phyloP scores from a whole-genome alignment of 2,888 invertebrate species.

The Leucania comma region DNA sequence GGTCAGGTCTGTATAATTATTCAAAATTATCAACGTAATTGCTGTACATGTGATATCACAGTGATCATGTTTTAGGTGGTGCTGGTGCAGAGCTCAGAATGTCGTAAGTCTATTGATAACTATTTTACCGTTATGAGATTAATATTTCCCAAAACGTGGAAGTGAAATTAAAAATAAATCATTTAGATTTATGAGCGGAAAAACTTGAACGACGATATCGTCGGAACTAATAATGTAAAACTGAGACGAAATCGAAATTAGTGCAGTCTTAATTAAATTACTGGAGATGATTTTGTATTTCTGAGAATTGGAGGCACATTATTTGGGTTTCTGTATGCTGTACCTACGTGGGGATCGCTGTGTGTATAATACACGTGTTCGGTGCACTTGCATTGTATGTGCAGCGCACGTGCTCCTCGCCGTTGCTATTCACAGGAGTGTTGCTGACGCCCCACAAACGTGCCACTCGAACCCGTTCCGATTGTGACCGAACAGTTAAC shows the following conservation, averaged over 20 bases:
- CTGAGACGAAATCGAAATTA: slow-evolving; percentile 47
- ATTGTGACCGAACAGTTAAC: slow-evolving; percentile 52
- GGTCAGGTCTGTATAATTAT: slow-evolving; percentile 74
- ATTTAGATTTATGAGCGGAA: slow-evolving; percentile 19
- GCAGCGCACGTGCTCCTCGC: slow-evolving; percentile 34
- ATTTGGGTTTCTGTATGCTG: slow-evolving; percentile 1
- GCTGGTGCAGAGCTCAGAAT: slow-evolving; percentile 66
- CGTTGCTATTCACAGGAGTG: slow-evolving; percentile 51
- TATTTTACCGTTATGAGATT: slow-evolving; percentile 30
- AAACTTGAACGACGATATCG: slow-evolving; percentile 26
- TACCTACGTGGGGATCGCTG: not conserved
- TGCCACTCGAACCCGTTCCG: slow-evolving; percentile 44
- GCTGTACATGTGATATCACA: slow-evolving; percentile 50
- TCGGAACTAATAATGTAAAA: slow-evolving; percentile 55
- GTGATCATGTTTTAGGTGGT: slow-evolving; percentile 76
- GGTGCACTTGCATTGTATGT: slow-evolving; percentile 37
- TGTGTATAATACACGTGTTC: slow-evolving; percentile 35
- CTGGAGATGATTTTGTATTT: slow-evolving; percentile 2
- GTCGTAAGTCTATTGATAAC: slow-evolving; percentile 74
- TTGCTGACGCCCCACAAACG: slow-evolving; percentile 38
- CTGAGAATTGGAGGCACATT: slow-evolving; percentile 19
- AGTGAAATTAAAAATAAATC: slow-evolving; percentile 23
- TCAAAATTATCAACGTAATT: slow-evolving; percentile 41
- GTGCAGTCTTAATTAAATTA: slow-evolving; percentile 33
- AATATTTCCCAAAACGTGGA: slow-evolving; percentile 7